Conservation (phyloP, 2,888 invertebrate genomes). For the Pemphredon lugubris region DNA sequence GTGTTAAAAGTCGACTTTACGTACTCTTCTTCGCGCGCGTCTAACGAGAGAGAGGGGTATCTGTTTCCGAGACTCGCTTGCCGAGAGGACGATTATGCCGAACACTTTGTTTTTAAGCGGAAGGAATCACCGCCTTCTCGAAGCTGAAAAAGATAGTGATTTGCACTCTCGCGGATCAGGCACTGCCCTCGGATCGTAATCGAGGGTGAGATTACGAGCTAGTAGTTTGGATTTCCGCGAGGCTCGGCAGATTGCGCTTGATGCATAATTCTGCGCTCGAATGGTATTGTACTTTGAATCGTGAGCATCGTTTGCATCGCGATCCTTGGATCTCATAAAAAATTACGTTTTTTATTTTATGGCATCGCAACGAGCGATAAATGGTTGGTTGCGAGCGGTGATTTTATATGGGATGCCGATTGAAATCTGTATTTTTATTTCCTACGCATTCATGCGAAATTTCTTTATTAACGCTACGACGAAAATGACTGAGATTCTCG, state of each 20-base stretch:
- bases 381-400: no score
- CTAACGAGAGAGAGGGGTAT: conserved; percentile 20
- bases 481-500: no score
- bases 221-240: conserved; percentile 30
- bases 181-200: conserved; percentile 44
- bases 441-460: no score
- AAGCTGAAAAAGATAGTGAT: conserved; percentile 52
- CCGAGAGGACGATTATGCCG: conserved; percentile 25
- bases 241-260: conserved; percentile 39
- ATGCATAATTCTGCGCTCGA: conserved; percentile 24
- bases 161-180: conserved; percentile 46
- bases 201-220: conserved; percentile 49
- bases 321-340: neutral
- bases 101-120: conserved; percentile 26
- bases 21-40: conserved; percentile 14
- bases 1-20: conserved; percentile 20
- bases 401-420: no score
- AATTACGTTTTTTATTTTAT: no score
- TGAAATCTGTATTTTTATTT: no score
- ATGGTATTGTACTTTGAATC: conserved; percentile 18
- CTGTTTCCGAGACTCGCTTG: conserved; percentile 42
- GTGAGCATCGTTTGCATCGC: conserved; percentile 19
- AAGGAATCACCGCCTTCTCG: conserved; percentile 39
- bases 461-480: no score
- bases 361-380: no score